A percentile compares a stretch with the other conserved stretches of the same genome.
phyloP scores from a whole-genome alignment of 2,888 invertebrate genomes.

The Alloplasta piceator region DNA sequence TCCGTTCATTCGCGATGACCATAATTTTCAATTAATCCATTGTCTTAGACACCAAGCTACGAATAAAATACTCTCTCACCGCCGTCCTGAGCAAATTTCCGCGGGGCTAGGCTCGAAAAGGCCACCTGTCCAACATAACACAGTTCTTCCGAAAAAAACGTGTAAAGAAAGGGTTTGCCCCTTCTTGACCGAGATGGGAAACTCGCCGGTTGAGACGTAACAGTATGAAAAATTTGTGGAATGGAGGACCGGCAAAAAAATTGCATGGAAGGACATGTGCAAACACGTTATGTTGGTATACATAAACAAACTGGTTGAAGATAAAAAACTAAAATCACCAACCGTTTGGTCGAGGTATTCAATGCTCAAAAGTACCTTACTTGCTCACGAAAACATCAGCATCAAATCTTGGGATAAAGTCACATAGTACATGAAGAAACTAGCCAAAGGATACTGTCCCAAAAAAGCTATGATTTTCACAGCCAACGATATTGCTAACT shows the following conservation, averaged over 20 bases:
- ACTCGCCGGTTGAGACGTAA: too few relatives aligned
- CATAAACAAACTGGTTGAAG: slow-evolving; percentile 23
- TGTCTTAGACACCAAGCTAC: too few relatives aligned
- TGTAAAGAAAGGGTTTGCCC: too few relatives aligned
- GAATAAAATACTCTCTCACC: too few relatives aligned
- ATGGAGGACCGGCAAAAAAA: slow-evolving; percentile 27
- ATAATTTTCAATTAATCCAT: too few relatives aligned
- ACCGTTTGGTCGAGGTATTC: slow-evolving; percentile 56
- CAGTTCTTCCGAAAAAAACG: too few relatives aligned
- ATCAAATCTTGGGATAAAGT: slow-evolving; percentile 40
- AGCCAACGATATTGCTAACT: slow-evolving; percentile 41
- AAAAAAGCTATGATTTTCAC: slow-evolving; percentile 42
- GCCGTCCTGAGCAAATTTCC: too few relatives aligned
- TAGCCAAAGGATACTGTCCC: slow-evolving; percentile 42
- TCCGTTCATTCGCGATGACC: too few relatives aligned
- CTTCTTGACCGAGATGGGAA: too few relatives aligned
- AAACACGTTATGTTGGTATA: slow-evolving; percentile 50
- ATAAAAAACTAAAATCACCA: slow-evolving; percentile 44
- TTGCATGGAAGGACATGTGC: slow-evolving; percentile 36
- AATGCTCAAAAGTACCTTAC: slow-evolving; percentile 37
- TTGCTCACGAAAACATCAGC: slow-evolving; percentile 29
- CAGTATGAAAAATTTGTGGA: slow-evolving; percentile 46
- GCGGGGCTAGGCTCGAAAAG: too few relatives aligned
- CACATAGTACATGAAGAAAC: slow-evolving; percentile 27
- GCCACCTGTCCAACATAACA: too few relatives aligned